phyloP scores from a whole-genome alignment of 1,140 invertebrate species.

The Cephus cinctus region DNA sequence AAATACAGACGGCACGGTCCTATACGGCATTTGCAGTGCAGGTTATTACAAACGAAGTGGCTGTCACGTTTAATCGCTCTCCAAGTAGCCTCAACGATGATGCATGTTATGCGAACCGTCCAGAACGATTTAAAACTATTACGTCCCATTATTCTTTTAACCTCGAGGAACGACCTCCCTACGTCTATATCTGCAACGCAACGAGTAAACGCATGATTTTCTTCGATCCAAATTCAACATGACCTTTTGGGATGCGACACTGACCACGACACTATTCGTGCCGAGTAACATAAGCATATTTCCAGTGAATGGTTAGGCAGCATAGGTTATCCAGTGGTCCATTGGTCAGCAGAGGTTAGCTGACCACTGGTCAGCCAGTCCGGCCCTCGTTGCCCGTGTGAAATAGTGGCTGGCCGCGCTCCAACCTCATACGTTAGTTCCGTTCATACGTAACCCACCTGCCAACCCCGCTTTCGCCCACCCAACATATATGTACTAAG shows the following conservation, averaged over 20 bases:
- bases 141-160: neutral
- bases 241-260: no score
- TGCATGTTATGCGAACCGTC: neutral
- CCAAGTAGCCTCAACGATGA: conserved; percentile 2
- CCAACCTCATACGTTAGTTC: conserved; percentile 43
- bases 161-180: no score
- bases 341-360: conserved; percentile 46
- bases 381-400: conserved; percentile 29
- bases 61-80: conserved; percentile 5
- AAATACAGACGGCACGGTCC: conserved; percentile 6
- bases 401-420: conserved; percentile 44
- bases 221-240: no score
- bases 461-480: conserved; percentile 24
- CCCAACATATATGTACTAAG: no score
- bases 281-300: conserved; percentile 39
- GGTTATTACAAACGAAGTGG: conserved; percentile 12
- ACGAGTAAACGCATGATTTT: no score
- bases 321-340: conserved; percentile 42
- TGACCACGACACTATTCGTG: no score
- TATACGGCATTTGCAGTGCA: neutral
- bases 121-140: no score
- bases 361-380: conserved; percentile 25
- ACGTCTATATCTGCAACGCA: no score
- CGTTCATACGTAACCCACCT: conserved; percentile 44
- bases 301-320: conserved; percentile 36